Evolutionary conservation across 2,797 vertebrate species (phyloP), one percentile per base, ranked within the genome.

Genomic region (Micropoecilia bifurca): DNA sequence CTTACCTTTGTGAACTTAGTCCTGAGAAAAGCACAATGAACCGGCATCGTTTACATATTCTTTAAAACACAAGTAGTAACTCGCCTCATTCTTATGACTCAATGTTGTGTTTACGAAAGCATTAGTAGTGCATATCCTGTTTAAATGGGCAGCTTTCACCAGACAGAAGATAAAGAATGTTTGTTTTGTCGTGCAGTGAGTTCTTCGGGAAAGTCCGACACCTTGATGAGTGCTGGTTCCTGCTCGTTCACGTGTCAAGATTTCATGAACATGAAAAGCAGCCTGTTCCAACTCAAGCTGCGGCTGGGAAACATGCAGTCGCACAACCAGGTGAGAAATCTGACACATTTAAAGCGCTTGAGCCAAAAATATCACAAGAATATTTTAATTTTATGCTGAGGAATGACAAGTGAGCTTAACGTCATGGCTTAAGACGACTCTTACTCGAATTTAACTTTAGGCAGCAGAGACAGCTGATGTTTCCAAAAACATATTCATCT

Each of bases 181-280:
- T 2, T 55, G 6, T 12, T 85, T 82, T 86, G 16, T 82, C 4
- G 71, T 84, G 36, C 90, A 94, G 94, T 95, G 90, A 95, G 93
- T 74, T 93, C 95, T 1, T 83, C 94, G 0, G 94, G 91, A 55
- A 96, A 96, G 87, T 96, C 95, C 0, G 94, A 96, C 75, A 94
- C 95, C 28, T 85, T 95, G 90, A 96, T 96, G 96, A 96, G 95
- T 13, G 83, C 94, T 30, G 94, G 92, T 6, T 94, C 94, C 74
- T 96, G 96, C 80, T 96, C 95, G 0, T 91, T 96, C 85, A 96
- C 95, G 87, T 96, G 96, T 77, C 95, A 96, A 77, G 96, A 96
- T 73, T 95, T 96, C 78, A 86, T 91, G 30, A 95, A 83, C 90
- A 96, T 96, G 95, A 96, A 93, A 79, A 95, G 78, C 87, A 96